These are phyloP conservation scores for Halcyon badia DNA, from an alignment of 2,797 vertebrate genomes.

Conservation along the genomic window DNA sequence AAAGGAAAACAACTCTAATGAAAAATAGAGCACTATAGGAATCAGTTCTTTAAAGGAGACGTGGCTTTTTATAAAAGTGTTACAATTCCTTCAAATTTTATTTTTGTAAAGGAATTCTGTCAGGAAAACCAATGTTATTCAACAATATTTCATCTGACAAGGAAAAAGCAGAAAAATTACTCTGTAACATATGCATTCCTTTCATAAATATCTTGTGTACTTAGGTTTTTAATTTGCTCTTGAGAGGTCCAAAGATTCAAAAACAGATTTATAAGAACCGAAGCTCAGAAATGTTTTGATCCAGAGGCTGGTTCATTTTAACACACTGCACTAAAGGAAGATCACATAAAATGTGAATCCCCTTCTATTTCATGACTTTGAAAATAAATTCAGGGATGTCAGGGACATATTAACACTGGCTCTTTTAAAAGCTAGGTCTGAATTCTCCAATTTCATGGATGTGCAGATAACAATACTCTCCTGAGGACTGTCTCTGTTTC, in stretches of 20 bases:
- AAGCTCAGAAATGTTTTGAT: background rate
- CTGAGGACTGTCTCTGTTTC: slow-evolving; percentile 30
- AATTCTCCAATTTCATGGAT: slow-evolving; percentile 59
- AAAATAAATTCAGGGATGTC: slow-evolving; percentile 38
- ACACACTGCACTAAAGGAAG: background rate
- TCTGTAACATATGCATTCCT: background rate
- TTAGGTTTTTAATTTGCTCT: background rate
- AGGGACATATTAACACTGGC: background rate
- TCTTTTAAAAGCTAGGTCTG: slow-evolving; percentile 34
- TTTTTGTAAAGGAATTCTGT: slow-evolving; percentile 17
- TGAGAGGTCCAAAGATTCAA: background rate
- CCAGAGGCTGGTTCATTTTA: background rate
- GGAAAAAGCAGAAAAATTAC: background rate
- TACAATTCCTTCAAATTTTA: background rate
- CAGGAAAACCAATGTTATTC: background rate
- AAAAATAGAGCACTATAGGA: background rate
- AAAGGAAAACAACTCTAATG: slow-evolving; percentile 50
- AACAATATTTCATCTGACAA: background rate
- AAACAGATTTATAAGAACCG: background rate
- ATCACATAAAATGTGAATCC: background rate
- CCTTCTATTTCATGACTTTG: slow-evolving; percentile 38
- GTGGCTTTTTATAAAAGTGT: background rate
- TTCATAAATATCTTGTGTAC: background rate
- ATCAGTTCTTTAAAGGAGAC: slow-evolving; percentile 19
- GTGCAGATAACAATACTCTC: slow-evolving; percentile 61